These are phyloP conservation scores for Bryconaethiops microstoma DNA, from an alignment of 2,797 vertebrate genomes.

Conservation along the genomic window DNA sequence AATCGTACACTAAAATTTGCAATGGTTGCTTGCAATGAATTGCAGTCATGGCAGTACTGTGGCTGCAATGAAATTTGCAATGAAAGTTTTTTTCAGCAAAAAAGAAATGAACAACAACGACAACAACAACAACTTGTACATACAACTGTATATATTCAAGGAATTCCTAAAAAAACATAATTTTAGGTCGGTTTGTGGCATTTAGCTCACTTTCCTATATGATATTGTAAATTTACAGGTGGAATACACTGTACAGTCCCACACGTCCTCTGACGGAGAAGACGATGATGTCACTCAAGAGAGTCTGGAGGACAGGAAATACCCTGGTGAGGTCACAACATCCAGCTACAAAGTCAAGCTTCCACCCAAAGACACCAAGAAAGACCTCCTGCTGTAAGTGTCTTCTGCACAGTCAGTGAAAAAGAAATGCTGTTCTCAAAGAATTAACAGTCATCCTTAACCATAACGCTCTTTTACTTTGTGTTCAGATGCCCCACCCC, in stretches of 20 bases:
- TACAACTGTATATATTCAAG: too few relatives aligned
- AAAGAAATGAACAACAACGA: too few relatives aligned
- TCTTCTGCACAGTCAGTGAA: neutral
- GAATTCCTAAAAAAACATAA: too few relatives aligned
- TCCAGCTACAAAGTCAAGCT: constrained; percentile 94
- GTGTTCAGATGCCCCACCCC: constrained; percentile 92
- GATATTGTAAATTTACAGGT: constrained; percentile 70
- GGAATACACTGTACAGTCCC: constrained; percentile 89
- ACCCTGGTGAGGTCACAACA: constrained; percentile 95
- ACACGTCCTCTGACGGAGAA: constrained; percentile 93
- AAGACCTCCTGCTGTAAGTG: constrained; percentile 95
- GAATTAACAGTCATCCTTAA: neutral
- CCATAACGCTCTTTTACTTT: constrained; percentile 55
- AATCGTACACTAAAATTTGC: too few relatives aligned
- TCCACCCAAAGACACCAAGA: constrained; percentile 95
- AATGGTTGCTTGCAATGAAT: too few relatives aligned
- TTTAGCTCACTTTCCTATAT: too few relatives aligned
- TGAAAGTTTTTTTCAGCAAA: too few relatives aligned
- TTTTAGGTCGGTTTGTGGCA: too few relatives aligned
- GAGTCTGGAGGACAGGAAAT: constrained; percentile 90
- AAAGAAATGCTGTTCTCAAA: neutral
- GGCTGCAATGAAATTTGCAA: too few relatives aligned
- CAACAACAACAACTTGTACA: too few relatives aligned
- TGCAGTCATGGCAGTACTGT: too few relatives aligned
- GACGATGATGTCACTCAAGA: constrained; percentile 90